phyloP scores from a whole-genome alignment of 2,888 invertebrate species.

The Pyrrhia umbra region DNA sequence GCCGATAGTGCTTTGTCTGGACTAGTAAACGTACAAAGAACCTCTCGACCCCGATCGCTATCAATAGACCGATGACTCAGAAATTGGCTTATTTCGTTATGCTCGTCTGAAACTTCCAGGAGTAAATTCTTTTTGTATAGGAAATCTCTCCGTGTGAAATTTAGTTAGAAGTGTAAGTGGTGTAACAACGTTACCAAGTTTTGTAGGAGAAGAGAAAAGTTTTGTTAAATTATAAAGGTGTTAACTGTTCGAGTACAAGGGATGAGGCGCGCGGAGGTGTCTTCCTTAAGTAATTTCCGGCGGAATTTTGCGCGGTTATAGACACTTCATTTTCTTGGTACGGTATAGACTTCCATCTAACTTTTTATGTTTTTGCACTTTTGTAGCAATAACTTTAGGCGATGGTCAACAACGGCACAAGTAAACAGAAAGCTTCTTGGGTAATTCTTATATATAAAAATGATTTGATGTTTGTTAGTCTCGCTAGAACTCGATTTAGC shows the following conservation, averaged over 20 bases:
- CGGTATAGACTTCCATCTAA: background rate
- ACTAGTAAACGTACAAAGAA: background rate
- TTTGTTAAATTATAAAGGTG: constrained; percentile 40
- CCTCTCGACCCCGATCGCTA: no score
- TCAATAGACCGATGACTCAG: background rate
- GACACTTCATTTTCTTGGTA: background rate
- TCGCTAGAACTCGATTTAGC: no score
- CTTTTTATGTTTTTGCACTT: background rate
- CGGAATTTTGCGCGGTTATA: constrained; percentile 1
- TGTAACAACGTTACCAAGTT: constrained; percentile 38
- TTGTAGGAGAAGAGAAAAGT: constrained; percentile 25
- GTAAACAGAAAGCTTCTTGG: no score
- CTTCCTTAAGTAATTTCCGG: background rate
- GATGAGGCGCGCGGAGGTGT: constrained; percentile 1
- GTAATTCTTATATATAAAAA: no score
- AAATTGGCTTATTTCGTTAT: background rate
- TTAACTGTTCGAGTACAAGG: constrained; percentile 7
- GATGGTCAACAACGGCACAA: no score
- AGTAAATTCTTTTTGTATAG: constrained; percentile 20
- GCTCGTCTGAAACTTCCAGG: background rate
- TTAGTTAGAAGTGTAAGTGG: constrained; percentile 38
- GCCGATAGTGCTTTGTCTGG: background rate
- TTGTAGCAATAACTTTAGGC: background rate
- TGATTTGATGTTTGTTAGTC: no score
- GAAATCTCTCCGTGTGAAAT: constrained; percentile 30